Base-by-base conservation (phyloP, 2,797 vertebrate genomes). In the Clarias platycephalus region DNA sequence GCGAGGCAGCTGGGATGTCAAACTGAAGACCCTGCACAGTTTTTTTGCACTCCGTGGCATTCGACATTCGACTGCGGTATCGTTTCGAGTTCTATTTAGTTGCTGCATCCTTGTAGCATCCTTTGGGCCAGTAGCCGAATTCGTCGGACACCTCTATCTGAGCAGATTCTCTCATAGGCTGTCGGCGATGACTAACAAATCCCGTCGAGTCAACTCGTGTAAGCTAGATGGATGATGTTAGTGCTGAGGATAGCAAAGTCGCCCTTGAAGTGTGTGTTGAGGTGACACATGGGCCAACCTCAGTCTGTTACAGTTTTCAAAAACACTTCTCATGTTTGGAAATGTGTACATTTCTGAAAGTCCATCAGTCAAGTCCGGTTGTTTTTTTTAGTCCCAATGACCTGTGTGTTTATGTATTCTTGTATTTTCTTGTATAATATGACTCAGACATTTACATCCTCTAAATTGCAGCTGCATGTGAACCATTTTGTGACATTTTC, bases 181-280 rank as follows among this genome's bases (percentile, higher is more conserved):
- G 57, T 9, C 57, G n/a, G 57, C 6, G 57, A 62, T 40, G 75
- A 77, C 74, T 58, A 77, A 77, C 28, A 77, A 34, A 58, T 62
- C 74, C 5, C 5, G 55, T 75, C 49, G 10, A 28, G 49, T 75
- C 28, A 55, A 31, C 72, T 31, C 74, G 5, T 31, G 28, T 76
- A 34, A 76, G 55, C 26, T 12, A 22, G 74, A 24, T 55, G 72
- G 49, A 49, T 57, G 26, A 53, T 53, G 44, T 16, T 26, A 16
- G 13, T 26, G 44, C 2, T 53, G 40, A 55, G 53, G 49, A 53
- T 26, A 53, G 70, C 12, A 53, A 6, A 16, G 70, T 28, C 18
- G 24, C 8, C 24, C 8, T 55, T 28, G 49, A 31, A 53, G 72
- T 55, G 49, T 28, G 49, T 18, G 49, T 55, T 49, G 49, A 26